Conservation (phyloP, 2,113 vertebrate genomes). For the Sinosuthora webbiana region DNA sequence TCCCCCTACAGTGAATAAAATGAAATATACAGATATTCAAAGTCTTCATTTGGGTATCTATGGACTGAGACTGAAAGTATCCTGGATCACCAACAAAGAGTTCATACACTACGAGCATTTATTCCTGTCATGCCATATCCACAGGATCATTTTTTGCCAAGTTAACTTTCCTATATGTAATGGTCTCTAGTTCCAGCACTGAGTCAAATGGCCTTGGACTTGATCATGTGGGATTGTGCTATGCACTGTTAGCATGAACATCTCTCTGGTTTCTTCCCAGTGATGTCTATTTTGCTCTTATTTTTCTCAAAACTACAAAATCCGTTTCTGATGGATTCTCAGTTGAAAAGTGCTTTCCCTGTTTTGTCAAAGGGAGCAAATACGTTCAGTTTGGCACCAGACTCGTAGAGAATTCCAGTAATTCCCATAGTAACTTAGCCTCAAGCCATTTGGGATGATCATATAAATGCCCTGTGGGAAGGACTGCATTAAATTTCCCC, state of each 20-base stretch:
- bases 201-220: neutral
- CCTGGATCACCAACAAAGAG: constrained; percentile 42
- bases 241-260: neutral
- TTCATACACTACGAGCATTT: neutral
- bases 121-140: constrained; percentile 9
- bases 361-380: neutral
- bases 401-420: neutral
- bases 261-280: neutral
- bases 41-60: neutral
- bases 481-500: neutral
- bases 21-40: constrained; percentile 26
- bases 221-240: neutral
- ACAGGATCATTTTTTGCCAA: neutral
- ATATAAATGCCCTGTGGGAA: neutral
- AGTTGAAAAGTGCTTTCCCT: neutral
- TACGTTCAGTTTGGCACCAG: neutral
- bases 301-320: constrained; percentile 2
- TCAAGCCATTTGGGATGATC: neutral
- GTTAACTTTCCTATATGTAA: constrained; percentile 20
- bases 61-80: neutral
- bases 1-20: constrained; percentile 19
- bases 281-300: neutral
- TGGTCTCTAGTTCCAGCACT: neutral
- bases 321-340: neutral
- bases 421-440: neutral